Evolutionary conservation across 1,140 invertebrate genomes (phyloP).

Genomic region (Hyphantria cunea): DNA sequence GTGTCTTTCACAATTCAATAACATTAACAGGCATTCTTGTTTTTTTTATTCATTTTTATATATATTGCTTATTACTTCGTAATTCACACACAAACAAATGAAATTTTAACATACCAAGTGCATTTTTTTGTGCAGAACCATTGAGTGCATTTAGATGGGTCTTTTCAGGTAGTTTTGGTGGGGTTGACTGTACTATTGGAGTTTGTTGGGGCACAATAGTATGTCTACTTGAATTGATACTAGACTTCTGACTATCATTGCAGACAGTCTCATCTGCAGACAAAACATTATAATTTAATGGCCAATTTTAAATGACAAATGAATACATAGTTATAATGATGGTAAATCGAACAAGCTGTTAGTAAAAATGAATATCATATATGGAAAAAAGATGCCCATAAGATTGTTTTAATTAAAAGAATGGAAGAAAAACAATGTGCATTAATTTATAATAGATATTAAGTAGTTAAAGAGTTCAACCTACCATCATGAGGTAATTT

Average conservation of each 20-base stretch:
- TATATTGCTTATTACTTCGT: too few species aligned
- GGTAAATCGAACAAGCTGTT: constrained; percentile 14
- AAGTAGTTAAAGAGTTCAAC: not conserved
- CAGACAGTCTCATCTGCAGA: constrained; percentile 76
- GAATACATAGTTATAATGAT: constrained; percentile 17
- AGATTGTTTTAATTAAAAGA: not conserved
- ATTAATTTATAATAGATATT: not conserved
- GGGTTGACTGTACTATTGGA: constrained; percentile 37
- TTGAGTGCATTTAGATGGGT: constrained; percentile 64
- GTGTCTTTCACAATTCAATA: too few species aligned
- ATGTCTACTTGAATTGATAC: constrained; percentile 57
- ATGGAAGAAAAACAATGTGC: not conserved
- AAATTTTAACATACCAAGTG: constrained; percentile 63
- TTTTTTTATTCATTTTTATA: too few species aligned
- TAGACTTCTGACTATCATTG: constrained; percentile 68
- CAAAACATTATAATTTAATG: constrained; percentile 42
- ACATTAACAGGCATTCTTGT: too few species aligned
- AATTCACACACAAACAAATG: not conserved
- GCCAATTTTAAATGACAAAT: constrained; percentile 25
- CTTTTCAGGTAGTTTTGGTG: constrained; percentile 67
- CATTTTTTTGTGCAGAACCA: constrained; percentile 67
- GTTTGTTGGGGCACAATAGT: constrained; percentile 46
- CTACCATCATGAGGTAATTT: constrained; percentile 29
- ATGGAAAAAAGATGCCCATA: not conserved
- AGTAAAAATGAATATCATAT: not conserved